Evolutionary conservation across 2,113 vertebrate genomes (phyloP).

Genomic region (Rhinolophus sinicus): DNA sequence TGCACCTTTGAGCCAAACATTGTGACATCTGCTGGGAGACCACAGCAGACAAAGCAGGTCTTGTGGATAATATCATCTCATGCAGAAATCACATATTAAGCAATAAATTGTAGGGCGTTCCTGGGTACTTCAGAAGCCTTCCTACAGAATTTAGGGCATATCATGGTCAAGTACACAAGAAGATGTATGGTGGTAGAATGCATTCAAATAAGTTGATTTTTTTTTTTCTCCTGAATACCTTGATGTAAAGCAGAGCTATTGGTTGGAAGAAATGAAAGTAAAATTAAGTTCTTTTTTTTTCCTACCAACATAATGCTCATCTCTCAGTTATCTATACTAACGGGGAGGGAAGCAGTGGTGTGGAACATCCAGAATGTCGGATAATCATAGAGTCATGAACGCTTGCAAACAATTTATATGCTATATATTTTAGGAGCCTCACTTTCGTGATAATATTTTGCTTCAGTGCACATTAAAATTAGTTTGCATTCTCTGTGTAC

Average conservation of each 20-base stretch:
- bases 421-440: conserved; percentile 52
- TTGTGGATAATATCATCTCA: neutral
- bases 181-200: neutral
- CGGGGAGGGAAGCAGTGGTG: neutral
- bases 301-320: neutral
- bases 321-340: conserved; percentile 40
- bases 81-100: neutral
- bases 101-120: neutral
- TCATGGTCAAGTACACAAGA: neutral
- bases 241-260: neutral
- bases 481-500: conserved; percentile 68
- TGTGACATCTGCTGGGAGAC: neutral
- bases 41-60: neutral
- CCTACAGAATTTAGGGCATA: neutral
- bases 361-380: conserved; percentile 52
- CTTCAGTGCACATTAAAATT: conserved; percentile 73
- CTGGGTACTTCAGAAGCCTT: neutral
- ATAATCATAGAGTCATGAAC: conserved; percentile 60
- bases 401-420: conserved; percentile 57
- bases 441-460: conserved; percentile 67
- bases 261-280: neutral
- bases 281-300: neutral
- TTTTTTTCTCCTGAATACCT: neutral
- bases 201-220: neutral
- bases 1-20: neutral